Conservation (phyloP, 2,113 vertebrate genomes). For the Silurus meridionalis region DNA sequence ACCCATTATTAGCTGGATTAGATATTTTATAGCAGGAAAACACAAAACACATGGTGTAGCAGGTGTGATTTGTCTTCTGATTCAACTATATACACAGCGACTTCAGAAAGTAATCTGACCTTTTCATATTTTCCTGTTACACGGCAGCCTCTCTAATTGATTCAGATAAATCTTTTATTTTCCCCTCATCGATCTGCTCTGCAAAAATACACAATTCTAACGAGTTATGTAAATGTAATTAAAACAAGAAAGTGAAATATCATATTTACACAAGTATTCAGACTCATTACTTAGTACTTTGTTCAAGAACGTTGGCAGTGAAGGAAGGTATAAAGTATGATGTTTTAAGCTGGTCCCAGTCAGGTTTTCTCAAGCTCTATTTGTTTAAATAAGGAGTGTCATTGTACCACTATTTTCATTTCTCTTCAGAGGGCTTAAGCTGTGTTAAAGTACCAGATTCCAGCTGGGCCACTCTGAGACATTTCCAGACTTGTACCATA, state of each 20-base stretch:
- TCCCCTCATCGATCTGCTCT: not conserved
- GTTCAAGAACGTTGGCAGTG: not conserved
- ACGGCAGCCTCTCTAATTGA: too few relatives aligned
- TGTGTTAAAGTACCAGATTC: not conserved
- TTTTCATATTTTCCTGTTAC: not conserved
- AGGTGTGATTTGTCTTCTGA: not conserved
- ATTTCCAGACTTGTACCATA: slow-evolving; percentile 2
- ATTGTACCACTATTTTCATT: not conserved
- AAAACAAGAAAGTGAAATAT: not conserved
- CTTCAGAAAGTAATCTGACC: not conserved
- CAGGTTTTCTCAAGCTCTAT: not conserved
- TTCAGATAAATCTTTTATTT: not conserved
- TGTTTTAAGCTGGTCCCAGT: not conserved
- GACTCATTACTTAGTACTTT: not conserved
- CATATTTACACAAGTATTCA: not conserved
- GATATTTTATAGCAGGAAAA: not conserved
- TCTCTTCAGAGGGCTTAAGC: not conserved
- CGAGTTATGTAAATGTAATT: too few relatives aligned
- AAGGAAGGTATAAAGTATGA: not conserved
- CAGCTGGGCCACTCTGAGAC: not conserved
- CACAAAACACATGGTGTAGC: not conserved
- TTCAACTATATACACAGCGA: not conserved
- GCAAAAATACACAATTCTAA: not conserved
- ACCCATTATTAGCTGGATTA: not conserved
- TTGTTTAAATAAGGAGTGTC: not conserved